These are phyloP conservation scores for Bombus soroeensis DNA, from an alignment of 1,140 invertebrate genomes.

Conservation along the genomic window DNA sequence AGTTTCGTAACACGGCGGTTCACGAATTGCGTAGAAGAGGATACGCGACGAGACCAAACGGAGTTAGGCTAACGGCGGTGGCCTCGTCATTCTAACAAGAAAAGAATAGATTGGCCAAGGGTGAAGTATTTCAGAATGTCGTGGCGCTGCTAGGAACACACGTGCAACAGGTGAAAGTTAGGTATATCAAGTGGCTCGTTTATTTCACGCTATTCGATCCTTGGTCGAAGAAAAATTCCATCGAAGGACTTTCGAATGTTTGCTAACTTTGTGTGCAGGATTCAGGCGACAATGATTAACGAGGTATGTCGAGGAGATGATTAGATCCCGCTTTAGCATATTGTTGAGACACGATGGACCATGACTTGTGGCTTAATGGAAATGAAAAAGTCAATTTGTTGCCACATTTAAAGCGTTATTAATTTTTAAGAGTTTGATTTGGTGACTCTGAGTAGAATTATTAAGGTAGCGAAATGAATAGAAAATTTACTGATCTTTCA, in stretches of 20 bases:
- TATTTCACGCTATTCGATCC: conserved; percentile 53
- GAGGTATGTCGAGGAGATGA: not conserved
- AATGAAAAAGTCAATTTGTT: not conserved
- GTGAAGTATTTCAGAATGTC: conserved; percentile 49
- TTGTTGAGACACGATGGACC: not conserved
- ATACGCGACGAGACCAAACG: conserved; percentile 22
- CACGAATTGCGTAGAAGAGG: not conserved
- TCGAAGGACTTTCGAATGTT: conserved; percentile 26
- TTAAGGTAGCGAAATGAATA: no score
- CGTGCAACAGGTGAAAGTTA: conserved; percentile 77
- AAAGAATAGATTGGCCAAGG: conserved; percentile 36
- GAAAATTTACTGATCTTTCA: no score
- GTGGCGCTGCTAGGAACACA: conserved; percentile 43
- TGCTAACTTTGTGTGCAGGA: not conserved
- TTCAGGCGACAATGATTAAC: not conserved
- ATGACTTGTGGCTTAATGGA: not conserved
- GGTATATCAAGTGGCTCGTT: conserved; percentile 58
- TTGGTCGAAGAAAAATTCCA: conserved; percentile 43
- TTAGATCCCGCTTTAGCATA: no score
- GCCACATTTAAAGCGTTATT: not conserved
- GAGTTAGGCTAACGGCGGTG: not conserved
- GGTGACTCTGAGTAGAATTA: no score
- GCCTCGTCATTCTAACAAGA: not conserved
- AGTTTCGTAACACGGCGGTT: not conserved
- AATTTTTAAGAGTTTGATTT: not conserved